Base-by-base conservation (phyloP, 2,888 invertebrate genomes). In the Meliscaeva auricollis region DNA sequence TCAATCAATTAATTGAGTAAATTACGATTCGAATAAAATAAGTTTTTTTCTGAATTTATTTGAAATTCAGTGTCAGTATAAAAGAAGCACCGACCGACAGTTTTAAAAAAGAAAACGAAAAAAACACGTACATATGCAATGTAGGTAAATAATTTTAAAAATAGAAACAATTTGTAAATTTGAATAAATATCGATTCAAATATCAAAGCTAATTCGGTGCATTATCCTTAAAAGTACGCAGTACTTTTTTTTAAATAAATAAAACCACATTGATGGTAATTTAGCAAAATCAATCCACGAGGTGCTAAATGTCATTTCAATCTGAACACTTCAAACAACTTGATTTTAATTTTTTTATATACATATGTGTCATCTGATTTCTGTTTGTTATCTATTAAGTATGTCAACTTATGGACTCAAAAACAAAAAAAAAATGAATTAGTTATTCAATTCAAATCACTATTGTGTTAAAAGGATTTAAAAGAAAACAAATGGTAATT, bases 1-100 rank as follows among this genome's bases (percentile, higher is more conserved):
- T 58, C 58, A 58, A 58, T 38, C 35, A 58, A 58, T 58, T 35
- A 20, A 58, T 58, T 58, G 58, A 35, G 17, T 17, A 56, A 35
- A 35, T 56, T 56, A 35, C 11, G 17, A 3, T 35, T 35, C 9
- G 11, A 32, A 32, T 11, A 17, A 58, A 20, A 38, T 20, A 38
- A 58, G 20, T 58, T 38, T n/a, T n/a, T 58, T 38, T 58, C 13
- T 17, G 35, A 58, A 20, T 38, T 38, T 38, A 38, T 38, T 11
- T 38, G 38, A 38, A 38, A 8, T 38, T 6, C 38, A 38, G 3
- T 38, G 9, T 3, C 38, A 38, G 38, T 3, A 1, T 8, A 38
- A 38, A 9, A 13, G 13, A 11, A 38, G 8, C 8, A 38, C 7
- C 8, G 7, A 38, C 8, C 26, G 26, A 26, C 26, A 26, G 4